Conservation (phyloP, 2,797 vertebrate genomes). For the Astyanax mexicanus region DNA sequence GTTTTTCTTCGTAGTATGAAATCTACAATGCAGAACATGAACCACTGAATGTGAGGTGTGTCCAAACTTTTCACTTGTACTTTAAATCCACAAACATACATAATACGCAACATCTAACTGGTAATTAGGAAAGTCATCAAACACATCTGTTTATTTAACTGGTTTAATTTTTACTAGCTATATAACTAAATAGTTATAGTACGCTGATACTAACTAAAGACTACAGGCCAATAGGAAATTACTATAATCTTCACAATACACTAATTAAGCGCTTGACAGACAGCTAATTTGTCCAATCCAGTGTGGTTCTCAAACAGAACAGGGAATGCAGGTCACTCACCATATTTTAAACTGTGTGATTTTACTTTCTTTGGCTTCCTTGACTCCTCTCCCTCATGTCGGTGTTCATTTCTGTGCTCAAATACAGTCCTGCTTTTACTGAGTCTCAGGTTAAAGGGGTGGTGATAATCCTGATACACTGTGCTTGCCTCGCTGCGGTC, state of each 20-base stretch:
- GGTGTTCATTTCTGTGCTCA: constrained; percentile 15
- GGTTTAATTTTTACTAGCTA: too few species aligned
- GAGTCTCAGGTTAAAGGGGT: constrained; percentile 45
- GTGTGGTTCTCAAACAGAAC: not conserved
- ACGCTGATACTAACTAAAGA: not conserved
- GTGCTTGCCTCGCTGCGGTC: not conserved
- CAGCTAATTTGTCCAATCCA: not conserved
- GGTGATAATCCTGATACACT: constrained; percentile 10
- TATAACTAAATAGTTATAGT: too few species aligned
- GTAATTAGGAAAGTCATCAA: too few species aligned
- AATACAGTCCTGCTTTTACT: not conserved
- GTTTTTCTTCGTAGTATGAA: too few species aligned
- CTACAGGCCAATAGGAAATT: not conserved
- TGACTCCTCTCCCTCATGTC: not conserved
- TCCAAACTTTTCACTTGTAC: too few species aligned
- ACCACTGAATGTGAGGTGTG: too few species aligned
- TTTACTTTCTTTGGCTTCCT: constrained; percentile 13
- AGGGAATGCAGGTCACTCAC: not conserved
- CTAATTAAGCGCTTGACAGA: not conserved
- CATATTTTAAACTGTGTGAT: not conserved
- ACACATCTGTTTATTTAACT: too few species aligned
- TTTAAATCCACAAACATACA: too few species aligned
- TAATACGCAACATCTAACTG: not conserved
- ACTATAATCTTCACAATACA: not conserved
- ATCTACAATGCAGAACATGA: too few species aligned